These are phyloP conservation scores for Tenthredo mesomela DNA, from an alignment of 2,888 invertebrate species.

Conservation along the genomic window DNA sequence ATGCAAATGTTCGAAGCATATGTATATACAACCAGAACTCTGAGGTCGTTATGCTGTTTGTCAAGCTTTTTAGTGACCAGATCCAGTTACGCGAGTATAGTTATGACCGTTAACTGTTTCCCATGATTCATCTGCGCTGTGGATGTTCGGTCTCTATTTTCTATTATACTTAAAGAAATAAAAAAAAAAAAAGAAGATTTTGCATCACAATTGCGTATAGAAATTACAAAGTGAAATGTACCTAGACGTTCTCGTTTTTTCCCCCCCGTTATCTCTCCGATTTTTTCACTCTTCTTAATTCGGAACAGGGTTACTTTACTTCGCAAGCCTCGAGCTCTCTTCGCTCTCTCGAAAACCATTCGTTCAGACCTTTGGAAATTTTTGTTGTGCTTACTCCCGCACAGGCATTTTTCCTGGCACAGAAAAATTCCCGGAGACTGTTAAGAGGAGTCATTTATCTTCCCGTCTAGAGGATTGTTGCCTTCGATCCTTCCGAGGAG, in stretches of 20 bases:
- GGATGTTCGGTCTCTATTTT: background rate
- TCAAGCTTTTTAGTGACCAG: constrained; percentile 31
- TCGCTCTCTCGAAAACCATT: background rate
- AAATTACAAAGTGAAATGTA: constrained; percentile 25
- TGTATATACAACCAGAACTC: constrained; percentile 14
- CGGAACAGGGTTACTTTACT: background rate
- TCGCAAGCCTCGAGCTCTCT: background rate
- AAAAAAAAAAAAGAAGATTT: background rate
- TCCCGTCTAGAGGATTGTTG: constrained; percentile 10
- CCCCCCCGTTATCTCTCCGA: background rate
- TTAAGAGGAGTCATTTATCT: constrained; percentile 44
- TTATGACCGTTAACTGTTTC: constrained; percentile 31
- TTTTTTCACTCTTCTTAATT: background rate
- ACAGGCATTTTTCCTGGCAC: background rate
- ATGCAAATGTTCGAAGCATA: constrained; percentile 10
- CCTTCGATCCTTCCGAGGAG: constrained; percentile 23
- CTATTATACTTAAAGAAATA: background rate
- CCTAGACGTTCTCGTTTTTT: background rate
- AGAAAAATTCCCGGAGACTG: constrained; percentile 18
- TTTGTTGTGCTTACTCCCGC: background rate
- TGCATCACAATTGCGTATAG: constrained; percentile 40
- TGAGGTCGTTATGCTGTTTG: constrained; percentile 39
- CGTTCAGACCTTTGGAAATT: constrained; percentile 19
- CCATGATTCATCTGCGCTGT: constrained; percentile 38
- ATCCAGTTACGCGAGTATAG: constrained; percentile 35